A percentile compares a stretch with the other conserved stretches of the same genome.
Conservation (phyloP, 1,140 invertebrate genomes). For the Aphaenogaster ashmeadi region DNA sequence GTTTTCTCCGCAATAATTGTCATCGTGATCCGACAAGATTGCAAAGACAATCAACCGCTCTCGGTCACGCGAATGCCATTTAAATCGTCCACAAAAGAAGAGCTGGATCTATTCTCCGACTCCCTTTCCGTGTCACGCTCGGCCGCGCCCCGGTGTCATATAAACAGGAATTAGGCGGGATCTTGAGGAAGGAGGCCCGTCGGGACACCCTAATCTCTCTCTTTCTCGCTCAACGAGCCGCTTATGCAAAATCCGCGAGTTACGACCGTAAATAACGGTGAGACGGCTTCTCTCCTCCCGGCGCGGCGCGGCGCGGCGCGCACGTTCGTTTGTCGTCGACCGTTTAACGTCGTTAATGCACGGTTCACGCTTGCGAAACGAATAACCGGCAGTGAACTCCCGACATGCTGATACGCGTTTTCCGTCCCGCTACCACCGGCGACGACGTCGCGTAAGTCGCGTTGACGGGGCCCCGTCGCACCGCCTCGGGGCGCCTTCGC, state of each 20-base stretch:
- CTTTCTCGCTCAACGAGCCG: not conserved
- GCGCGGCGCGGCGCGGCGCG: constrained; percentile 20
- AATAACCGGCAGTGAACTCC: constrained; percentile 8
- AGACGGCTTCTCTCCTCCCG: not conserved
- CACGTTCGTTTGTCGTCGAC: constrained; percentile 23
- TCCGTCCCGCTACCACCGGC: not conserved
- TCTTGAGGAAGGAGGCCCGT: constrained; percentile 7
- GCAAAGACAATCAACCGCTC: not conserved
- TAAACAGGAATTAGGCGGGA: constrained; percentile 58
- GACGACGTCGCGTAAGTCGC: constrained; percentile 20
- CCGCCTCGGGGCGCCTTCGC: constrained; percentile 27
- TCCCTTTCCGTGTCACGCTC: constrained; percentile 15
- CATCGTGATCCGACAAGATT: not conserved
- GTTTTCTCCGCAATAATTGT: not conserved
- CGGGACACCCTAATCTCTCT: constrained; percentile 43
- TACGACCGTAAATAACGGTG: constrained; percentile 47
- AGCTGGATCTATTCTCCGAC: not conserved
- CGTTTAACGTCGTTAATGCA: constrained; percentile 34
- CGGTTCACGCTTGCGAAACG: constrained; percentile 33
- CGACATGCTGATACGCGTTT: constrained; percentile 25
- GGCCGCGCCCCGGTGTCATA: constrained; percentile 51
- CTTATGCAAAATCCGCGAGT: constrained; percentile 53
- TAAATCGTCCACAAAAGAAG: constrained; percentile 9
- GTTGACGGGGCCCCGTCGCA: not conserved
- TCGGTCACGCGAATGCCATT: not conserved